phyloP scores from a whole-genome alignment of 2,113 vertebrate species.

The Stigmatopora argus region DNA sequence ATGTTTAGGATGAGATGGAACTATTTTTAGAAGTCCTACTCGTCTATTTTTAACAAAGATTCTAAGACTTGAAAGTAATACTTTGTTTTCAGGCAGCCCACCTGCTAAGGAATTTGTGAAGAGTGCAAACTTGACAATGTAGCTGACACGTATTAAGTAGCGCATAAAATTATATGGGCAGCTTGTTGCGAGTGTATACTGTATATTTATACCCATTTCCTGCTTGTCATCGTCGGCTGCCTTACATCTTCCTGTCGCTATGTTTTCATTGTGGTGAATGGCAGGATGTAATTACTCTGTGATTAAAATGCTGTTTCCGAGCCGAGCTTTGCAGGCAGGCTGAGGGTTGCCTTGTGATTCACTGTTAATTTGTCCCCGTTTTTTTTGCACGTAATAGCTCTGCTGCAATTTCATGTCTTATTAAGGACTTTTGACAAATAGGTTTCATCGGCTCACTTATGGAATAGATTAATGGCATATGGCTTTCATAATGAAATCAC shows the following conservation, averaged over 20 bases:
- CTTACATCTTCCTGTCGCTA: slow-evolving; percentile 53
- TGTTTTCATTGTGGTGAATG: slow-evolving; percentile 60
- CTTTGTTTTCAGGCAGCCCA: slow-evolving; percentile 30
- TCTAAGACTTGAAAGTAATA: slow-evolving; percentile 22
- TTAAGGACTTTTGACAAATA: slow-evolving; percentile 47
- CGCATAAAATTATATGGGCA: slow-evolving; percentile 35
- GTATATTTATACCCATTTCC: slow-evolving; percentile 49
- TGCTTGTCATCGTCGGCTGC: slow-evolving; percentile 39
- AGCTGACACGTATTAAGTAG: slow-evolving; percentile 40
- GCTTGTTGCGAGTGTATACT: slow-evolving; percentile 35
- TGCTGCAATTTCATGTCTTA: slow-evolving; percentile 27
- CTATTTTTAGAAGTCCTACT: slow-evolving; percentile 19
- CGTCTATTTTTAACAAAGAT: slow-evolving; percentile 24
- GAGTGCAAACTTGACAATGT: slow-evolving; percentile 9
- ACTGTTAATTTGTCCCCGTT: slow-evolving; percentile 21
- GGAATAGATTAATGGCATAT: slow-evolving; percentile 21
- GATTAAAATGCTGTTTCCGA: slow-evolving; percentile 60
- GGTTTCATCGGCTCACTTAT: slow-evolving; percentile 28
- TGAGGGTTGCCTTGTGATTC: slow-evolving; percentile 39
- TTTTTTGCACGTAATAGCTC: slow-evolving; percentile 35
- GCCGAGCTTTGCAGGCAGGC: slow-evolving; percentile 42
- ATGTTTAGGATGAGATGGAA: slow-evolving; percentile 4
- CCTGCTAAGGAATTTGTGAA: slow-evolving; percentile 19
- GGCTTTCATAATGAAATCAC: slow-evolving; percentile 14
- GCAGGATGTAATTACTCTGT: slow-evolving; percentile 65